Conservation (phyloP, 2,888 invertebrate species). For the Stenolophus ochropezus region DNA sequence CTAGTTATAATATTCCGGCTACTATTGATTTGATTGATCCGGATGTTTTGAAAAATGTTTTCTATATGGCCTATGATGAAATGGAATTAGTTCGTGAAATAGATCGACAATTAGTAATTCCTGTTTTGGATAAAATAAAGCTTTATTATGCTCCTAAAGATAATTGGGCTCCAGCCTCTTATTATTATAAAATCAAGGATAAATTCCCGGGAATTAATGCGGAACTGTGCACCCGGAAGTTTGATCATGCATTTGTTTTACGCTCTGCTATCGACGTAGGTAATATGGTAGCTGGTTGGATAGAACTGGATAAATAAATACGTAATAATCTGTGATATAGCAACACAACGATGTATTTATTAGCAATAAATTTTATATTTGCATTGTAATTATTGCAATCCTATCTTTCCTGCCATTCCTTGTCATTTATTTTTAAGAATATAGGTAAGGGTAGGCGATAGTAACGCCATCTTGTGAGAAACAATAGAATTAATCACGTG, state of each 20-base stretch:
- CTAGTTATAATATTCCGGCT: conserved; percentile 73
- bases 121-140: conserved; percentile 79
- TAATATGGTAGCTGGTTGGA: conserved; percentile 68
- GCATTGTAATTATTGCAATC: too few relatives aligned
- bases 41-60: conserved; percentile 78
- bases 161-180: conserved; percentile 87
- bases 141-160: conserved; percentile 88
- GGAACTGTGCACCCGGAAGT: conserved; percentile 76
- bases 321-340: conserved; percentile 23
- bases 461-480: too few relatives aligned
- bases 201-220: conserved; percentile 79
- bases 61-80: conserved; percentile 86
- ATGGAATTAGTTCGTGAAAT: conserved; percentile 83
- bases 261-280: conserved; percentile 78
- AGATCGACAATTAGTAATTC: conserved; percentile 78
- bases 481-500: too few relatives aligned
- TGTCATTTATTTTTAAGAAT: too few relatives aligned
- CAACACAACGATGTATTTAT: background rate
- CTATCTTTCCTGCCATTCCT: too few relatives aligned
- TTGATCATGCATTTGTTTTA: conserved; percentile 89
- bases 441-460: too few relatives aligned
- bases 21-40: conserved; percentile 78
- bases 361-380: background rate
- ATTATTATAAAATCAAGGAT: conserved; percentile 80
- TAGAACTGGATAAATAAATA: conserved; percentile 62